phyloP scores from a whole-genome alignment of 1,140 invertebrate genomes.

The Cepaea nemoralis region DNA sequence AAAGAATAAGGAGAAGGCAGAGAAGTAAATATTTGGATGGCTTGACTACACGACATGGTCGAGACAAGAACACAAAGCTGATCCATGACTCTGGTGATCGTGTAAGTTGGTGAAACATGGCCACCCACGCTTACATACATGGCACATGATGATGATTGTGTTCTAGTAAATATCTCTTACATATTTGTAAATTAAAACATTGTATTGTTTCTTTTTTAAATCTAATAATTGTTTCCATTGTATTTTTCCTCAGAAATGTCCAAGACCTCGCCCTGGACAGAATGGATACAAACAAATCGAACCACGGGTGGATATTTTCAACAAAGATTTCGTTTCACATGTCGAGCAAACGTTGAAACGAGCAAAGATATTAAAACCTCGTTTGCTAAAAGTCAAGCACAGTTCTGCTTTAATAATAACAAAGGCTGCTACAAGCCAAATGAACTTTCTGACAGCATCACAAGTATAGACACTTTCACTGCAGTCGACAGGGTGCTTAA shows the following conservation, averaged over 20 bases:
- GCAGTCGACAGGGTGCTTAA: conserved; percentile 60
- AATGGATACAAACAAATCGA: conserved; percentile 78
- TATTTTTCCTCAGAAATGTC: conserved; percentile 50
- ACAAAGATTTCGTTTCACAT: conserved; percentile 83
- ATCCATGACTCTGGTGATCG: no score
- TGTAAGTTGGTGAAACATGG: no score
- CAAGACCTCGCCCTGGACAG: conserved; percentile 78
- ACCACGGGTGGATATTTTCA: conserved; percentile 78
- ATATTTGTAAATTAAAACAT: background rate
- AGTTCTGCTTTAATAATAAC: conserved; percentile 79
- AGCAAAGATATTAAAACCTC: conserved; percentile 76
- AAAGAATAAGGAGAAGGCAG: no score
- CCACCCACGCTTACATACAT: no score
- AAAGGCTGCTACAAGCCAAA: conserved; percentile 63
- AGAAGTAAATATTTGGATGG: no score
- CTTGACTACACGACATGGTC: no score
- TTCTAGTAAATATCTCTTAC: no score
- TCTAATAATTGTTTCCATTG: no score
- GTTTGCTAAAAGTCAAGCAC: conserved; percentile 82
- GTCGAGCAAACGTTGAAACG: conserved; percentile 82
- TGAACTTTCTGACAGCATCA: conserved; percentile 53
- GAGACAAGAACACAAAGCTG: no score
- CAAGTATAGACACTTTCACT: conserved; percentile 59
- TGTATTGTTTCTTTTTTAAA: no score
- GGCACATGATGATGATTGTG: no score